These are phyloP conservation scores for Drosophila asahinai DNA, from an alignment of 1,140 invertebrate species.

Conservation along the genomic window DNA sequence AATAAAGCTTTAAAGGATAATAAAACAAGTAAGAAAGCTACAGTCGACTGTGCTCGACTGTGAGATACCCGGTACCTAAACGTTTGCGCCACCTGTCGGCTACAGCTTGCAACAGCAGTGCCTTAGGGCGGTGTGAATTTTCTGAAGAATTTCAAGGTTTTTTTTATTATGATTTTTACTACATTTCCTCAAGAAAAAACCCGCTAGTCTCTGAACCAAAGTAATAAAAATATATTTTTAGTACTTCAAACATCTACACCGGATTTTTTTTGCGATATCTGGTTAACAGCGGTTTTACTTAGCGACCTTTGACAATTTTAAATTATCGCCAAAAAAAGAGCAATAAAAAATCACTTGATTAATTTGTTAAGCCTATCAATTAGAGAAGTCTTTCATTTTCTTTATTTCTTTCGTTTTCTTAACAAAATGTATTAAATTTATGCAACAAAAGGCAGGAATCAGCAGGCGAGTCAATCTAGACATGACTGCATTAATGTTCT, in stretches of 20 bases:
- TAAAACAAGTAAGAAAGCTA: too few species aligned
- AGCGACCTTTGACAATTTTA: conserved; percentile 5
- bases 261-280: not conserved
- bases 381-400: not conserved
- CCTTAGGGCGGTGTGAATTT: too few species aligned
- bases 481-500: not conserved
- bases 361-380: not conserved
- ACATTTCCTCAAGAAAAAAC: not conserved
- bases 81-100: too few species aligned
- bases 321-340: conserved; percentile 4
- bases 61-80: too few species aligned
- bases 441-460: not conserved
- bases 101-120: too few species aligned
- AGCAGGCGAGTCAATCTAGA: not conserved
- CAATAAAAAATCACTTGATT: not conserved
- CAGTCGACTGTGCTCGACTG: too few species aligned
- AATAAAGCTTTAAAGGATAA: too few species aligned
- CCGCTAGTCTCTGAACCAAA: not conserved
- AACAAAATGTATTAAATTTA: too few species aligned
- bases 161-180: too few species aligned
- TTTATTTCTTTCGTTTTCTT: not conserved
- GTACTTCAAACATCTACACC: too few species aligned
- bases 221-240: not conserved
- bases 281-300: conserved; percentile 1
- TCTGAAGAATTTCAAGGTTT: too few species aligned